Conservation (phyloP, 2,797 vertebrate genomes). For the Falco columbarius region DNA sequence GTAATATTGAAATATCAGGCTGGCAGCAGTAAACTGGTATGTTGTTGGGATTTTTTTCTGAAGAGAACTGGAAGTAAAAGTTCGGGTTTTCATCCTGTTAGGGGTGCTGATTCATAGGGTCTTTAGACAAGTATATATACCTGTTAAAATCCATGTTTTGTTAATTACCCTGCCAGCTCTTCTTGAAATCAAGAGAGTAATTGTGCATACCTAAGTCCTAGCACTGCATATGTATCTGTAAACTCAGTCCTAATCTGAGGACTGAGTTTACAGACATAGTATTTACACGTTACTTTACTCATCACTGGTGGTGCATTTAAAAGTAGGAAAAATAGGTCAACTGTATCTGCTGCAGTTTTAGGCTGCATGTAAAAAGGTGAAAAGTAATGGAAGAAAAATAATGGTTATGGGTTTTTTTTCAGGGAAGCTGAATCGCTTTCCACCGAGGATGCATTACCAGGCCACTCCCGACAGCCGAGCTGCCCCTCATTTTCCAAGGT, state of each 20-base stretch:
- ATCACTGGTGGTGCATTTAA: background rate
- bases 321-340: background rate
- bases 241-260: too few relatives aligned
- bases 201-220: background rate
- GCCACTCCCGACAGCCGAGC: conserved; percentile 71
- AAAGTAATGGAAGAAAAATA: background rate
- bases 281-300: background rate
- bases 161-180: background rate
- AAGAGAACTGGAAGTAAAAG: background rate
- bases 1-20: background rate
- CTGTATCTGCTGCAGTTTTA: background rate
- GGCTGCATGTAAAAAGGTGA: background rate
- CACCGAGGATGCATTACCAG: conserved; percentile 79
- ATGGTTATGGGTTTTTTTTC: conserved; percentile 18
- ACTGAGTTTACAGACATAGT: background rate
- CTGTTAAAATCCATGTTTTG: background rate
- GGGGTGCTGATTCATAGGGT: background rate
- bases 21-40: background rate
- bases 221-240: background rate
- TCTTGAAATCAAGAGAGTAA: background rate
- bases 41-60: background rate
- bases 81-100: background rate
- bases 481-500: conserved; percentile 75
- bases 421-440: conserved; percentile 87
- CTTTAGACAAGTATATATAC: background rate